Percentiles rank a stretch among this genome's conserved stretches.
Evolutionary conservation across 2,888 invertebrate genomes (phyloP).

Genomic region (Zhuqinia jingwanae): DNA sequence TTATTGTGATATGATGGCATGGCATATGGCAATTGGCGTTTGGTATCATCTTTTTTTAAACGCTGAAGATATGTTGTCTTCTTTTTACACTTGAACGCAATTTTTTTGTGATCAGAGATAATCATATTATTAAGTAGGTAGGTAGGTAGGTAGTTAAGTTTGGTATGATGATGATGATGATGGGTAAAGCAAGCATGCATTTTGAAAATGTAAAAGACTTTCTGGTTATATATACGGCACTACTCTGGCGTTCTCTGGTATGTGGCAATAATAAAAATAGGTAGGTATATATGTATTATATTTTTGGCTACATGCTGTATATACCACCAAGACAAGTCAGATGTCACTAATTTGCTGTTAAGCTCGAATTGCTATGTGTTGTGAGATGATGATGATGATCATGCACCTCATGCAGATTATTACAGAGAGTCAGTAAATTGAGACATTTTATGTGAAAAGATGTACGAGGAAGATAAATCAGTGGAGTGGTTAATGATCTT

Average conservation of each 20-base stretch:
- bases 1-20: no score
- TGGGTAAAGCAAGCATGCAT: no score
- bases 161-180: no score
- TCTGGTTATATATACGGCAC: no score
- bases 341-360: constrained; percentile 68
- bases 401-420: constrained; percentile 52
- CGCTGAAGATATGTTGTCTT: background rate
- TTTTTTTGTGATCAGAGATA: constrained; percentile 15
- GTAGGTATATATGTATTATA: no score
- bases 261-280: constrained; percentile 43
- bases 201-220: no score
- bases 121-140: no score
- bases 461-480: constrained; percentile 58
- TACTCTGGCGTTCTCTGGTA: background rate
- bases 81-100: constrained; percentile 7
- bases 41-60: constrained; percentile 9
- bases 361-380: constrained; percentile 25
- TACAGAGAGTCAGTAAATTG: constrained; percentile 67
- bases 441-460: constrained; percentile 59
- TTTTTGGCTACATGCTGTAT: constrained; percentile 32
- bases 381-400: constrained; percentile 32
- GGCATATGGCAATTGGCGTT: constrained; percentile 52
- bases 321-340: constrained; percentile 55
- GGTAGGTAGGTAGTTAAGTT: no score
- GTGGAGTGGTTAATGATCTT: constrained; percentile 46